Percentiles rank a stretch among this genome's conserved stretches.
Conservation (phyloP, 1,140 invertebrate species). For the Sitobion miscanthi region DNA sequence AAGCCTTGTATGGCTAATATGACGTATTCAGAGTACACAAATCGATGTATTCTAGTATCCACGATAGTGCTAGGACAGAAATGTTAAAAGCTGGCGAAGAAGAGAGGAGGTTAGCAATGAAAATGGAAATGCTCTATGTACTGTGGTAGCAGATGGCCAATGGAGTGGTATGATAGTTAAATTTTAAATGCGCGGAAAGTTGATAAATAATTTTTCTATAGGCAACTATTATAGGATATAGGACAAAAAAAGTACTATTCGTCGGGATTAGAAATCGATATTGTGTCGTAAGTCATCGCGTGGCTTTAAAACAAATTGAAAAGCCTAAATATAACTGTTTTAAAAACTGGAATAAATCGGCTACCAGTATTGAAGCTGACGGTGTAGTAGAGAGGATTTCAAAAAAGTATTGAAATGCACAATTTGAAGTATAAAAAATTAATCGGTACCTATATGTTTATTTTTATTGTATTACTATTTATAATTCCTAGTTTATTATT, state of each 20-base stretch:
- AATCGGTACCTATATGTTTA: background rate
- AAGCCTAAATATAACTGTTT: conserved; percentile 59
- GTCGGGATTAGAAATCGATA: conserved; percentile 8
- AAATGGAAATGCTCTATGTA: conserved; percentile 17
- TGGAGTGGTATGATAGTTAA: too few relatives aligned
- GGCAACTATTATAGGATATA: conserved; percentile 26
- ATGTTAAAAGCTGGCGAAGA: conserved; percentile 58
- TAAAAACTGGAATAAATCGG: conserved; percentile 61
- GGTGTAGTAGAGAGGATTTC: conserved; percentile 61
- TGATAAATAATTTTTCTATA: background rate
- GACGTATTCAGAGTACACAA: background rate
- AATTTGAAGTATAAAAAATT: conserved; percentile 38
- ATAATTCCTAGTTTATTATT: background rate
- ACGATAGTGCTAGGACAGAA: conserved; percentile 32
- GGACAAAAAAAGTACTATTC: conserved; percentile 26
- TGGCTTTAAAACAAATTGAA: background rate
- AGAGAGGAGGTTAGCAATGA: conserved; percentile 58
- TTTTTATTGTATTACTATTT: background rate
- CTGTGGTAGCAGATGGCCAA: conserved; percentile 41
- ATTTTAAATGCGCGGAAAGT: too few relatives aligned
- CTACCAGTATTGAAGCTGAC: conserved; percentile 61
- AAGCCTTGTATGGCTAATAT: conserved; percentile 29
- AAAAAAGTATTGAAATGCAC: conserved; percentile 59
- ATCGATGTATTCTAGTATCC: background rate
- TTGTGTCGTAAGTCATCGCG: conserved; percentile 30